Base-by-base conservation (phyloP, 1,140 invertebrate species). In the Cyclargus thomasi region DNA sequence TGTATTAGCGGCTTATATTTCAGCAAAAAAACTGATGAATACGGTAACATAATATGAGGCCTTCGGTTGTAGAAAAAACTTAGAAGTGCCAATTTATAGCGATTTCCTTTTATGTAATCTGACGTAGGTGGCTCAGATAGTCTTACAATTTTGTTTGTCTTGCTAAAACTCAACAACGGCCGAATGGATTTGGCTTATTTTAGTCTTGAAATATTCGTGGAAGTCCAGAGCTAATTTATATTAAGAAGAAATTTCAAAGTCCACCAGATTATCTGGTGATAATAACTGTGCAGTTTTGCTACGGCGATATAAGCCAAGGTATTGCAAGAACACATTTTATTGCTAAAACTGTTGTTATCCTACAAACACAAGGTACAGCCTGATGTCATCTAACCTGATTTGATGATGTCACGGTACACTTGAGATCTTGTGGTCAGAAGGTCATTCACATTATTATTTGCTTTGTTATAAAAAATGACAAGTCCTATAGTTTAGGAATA, bases 331-430 rank as follows among this genome's bases (percentile, higher is more conserved):
- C 17, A 16, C 16, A 3, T 8, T 47, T 47, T 47, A 47, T 47
- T 47, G 39, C 53, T 55, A 55, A 55, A 55, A 55, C 53, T 55
- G 18, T 17, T 55, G 4, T 66, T 66, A 21, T 59, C 17, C 57
- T 59, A 14, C 55, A 29, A 55, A 35, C 57, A 59, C 18, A 66
- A 66, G 22, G 17, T 17, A 36, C n/a, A 66, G 57, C 64, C 55
- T 66, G 65, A 66, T 66, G 29, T 66, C 65, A 66, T 66, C 21
- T 66, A 62, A 66, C 62, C 67, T 36, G 66, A 66, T 71, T 69
- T 64, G 65, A 70, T 75, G 74, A 75, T 75, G 74, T 75, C 74
- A 75, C 73, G 35, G 36, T 23, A 53, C 53, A 66, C 65, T 59
- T 66, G 65, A 66, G 53, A 35, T 57, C 53, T 55, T 64, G 70